A percentile compares a stretch with the other conserved stretches of the same genome.
These are phyloP conservation scores for Trogon surrucura DNA, from an alignment of 2,113 vertebrate genomes.

Conservation along the genomic window DNA sequence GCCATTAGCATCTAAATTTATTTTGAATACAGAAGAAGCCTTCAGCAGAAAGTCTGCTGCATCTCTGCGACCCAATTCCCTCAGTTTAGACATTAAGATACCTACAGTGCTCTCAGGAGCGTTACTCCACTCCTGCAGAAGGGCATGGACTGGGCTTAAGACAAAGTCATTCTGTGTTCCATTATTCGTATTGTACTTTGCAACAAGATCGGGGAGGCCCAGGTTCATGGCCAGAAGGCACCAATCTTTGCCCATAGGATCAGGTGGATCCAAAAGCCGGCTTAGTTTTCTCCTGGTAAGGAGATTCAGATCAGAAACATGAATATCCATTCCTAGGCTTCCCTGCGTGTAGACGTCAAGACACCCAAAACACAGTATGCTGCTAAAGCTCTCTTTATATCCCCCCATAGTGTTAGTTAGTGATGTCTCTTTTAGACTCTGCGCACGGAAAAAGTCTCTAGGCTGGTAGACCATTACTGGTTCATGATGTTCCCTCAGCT, in stretches of 20 bases:
- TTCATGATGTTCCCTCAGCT: slow-evolving; percentile 92
- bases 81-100: slow-evolving; percentile 88
- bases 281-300: slow-evolving; percentile 91
- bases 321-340: slow-evolving; percentile 87
- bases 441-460: slow-evolving; percentile 94
- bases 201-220: slow-evolving; percentile 92
- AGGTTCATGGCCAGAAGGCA: slow-evolving; percentile 99
- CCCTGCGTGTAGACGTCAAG: slow-evolving; percentile 91
- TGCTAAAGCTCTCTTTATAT: slow-evolving; percentile 96
- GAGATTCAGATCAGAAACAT: slow-evolving; percentile 87
- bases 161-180: slow-evolving; percentile 76
- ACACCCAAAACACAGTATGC: slow-evolving; percentile 92
- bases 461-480: slow-evolving; percentile 98
- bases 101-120: slow-evolving; percentile 89
- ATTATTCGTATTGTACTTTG: slow-evolving; percentile 86
- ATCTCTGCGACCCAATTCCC: slow-evolving; percentile 94
- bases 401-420: slow-evolving; percentile 97
- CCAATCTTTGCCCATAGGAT: slow-evolving; percentile 98
- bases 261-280: slow-evolving; percentile 93
- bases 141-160: slow-evolving; percentile 88
- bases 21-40: slow-evolving; percentile 90
- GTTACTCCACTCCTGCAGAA: slow-evolving; percentile 91
- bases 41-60: slow-evolving; percentile 94
- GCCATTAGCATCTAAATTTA: slow-evolving; percentile 86
- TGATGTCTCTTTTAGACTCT: slow-evolving; percentile 87